Evolutionary conservation across 2,888 invertebrate genomes (phyloP), one percentile per base, ranked within the genome.

Genomic region (Cephus nigrinus): DNA sequence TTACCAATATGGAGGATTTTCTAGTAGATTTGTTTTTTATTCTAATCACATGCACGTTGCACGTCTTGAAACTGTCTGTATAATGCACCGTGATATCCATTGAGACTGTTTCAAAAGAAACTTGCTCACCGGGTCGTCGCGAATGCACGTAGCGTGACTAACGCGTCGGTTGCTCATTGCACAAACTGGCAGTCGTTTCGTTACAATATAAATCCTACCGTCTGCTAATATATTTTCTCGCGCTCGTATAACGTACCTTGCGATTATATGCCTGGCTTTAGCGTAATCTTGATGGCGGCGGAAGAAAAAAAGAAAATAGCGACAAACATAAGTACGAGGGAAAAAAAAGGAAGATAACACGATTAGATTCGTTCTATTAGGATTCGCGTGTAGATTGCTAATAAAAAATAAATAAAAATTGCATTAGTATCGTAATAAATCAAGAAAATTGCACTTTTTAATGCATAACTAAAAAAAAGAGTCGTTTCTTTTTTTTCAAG

Each of bases 201-300:
- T 35, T 68, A 23, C 30, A 30, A 31, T 68, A 35, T 30, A 32
- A 55, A 31, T 31, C 40, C 31, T 36, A 35, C 33, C 34, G 36
- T 75, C 75, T 15, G n/a, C 68, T 36, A 36, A 75, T 75, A 69
- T 75, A n/a, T 4, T 23, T 12, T 15, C 31, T 40, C n/a, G n/a
- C 15, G 31, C n/a, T 23, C 31, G 15, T 55, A 55, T 55, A 55
- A 55, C 55, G 55, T 23, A 2, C 55, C 5, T 1, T 9, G 9
- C 36, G 55, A 55, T 55, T 55, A 55, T 23, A 55, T 55, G 55
- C 23, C 9, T 55, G 2, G 55, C 55, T 23, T 23, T 23, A 55
- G 55, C 9, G 55, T 23, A 55, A 55, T 55, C 55, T 55, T 55
- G 55, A 55, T 55, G 23, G 23, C 0, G 55, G 55, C 55, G 55